A percentile compares a stretch with the other conserved stretches of the same genome.
Conservation (phyloP, 2,797 vertebrate genomes). For the Heliangelus exortis region DNA sequence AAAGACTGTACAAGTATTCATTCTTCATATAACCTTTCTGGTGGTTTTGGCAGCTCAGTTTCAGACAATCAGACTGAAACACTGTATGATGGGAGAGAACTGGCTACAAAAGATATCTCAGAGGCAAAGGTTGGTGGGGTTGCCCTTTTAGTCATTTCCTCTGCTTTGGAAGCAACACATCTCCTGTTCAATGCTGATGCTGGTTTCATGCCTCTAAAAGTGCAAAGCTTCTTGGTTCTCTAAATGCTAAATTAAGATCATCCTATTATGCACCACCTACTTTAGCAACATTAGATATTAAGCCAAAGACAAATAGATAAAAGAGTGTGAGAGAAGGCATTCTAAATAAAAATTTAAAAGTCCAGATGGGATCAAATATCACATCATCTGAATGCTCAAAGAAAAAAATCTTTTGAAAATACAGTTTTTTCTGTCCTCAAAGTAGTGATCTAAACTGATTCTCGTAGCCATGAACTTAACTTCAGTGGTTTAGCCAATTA, state of each 20-base stretch:
- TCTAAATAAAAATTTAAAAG: not conserved
- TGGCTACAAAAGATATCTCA: not conserved
- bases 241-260: not conserved
- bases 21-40: not conserved
- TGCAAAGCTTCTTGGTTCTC: not conserved
- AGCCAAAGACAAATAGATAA: not conserved
- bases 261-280: not conserved
- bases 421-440: not conserved
- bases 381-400: not conserved
- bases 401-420: not conserved
- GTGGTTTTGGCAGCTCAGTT: constrained; percentile 21
- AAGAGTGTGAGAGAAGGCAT: not conserved
- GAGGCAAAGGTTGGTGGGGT: not conserved
- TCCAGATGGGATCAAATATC: not conserved
- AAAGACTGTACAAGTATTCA: not conserved
- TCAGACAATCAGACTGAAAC: constrained; percentile 53
- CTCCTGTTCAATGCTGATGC: not conserved
- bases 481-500: not conserved
- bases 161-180: not conserved
- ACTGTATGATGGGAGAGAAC: not conserved
- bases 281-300: not conserved
- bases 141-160: constrained; percentile 43
- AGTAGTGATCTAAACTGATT: not conserved
- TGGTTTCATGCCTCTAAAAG: not conserved
- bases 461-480: not conserved